Percentiles rank a stretch among this genome's conserved stretches.
phyloP scores from a whole-genome alignment of 2,113 vertebrate genomes.

The Dicentrarchus labrax region DNA sequence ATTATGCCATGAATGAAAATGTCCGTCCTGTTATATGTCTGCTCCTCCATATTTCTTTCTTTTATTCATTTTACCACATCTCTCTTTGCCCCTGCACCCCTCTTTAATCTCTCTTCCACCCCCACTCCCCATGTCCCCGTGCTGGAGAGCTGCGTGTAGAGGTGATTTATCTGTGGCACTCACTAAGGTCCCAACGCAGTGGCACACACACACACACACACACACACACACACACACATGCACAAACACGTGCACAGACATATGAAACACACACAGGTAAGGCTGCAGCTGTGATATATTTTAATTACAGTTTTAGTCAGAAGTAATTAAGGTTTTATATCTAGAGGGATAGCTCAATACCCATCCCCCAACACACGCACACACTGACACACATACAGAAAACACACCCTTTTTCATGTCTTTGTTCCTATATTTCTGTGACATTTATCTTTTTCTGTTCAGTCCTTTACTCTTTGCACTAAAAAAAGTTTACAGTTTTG shows the following conservation, averaged over 20 bases:
- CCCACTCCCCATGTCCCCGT: constrained; percentile 70
- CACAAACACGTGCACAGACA: constrained; percentile 74
- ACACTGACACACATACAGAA: constrained; percentile 15
- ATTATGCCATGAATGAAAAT: constrained; percentile 18
- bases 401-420: constrained; percentile 10
- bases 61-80: constrained; percentile 44
- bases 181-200: constrained; percentile 83
- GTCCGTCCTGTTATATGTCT: constrained; percentile 24
- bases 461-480: no score
- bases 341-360: constrained; percentile 82
- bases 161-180: constrained; percentile 91
- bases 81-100: constrained; percentile 36
- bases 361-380: constrained; percentile 43
- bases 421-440: not conserved
- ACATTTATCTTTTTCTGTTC: not conserved
- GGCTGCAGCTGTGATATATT: constrained; percentile 91
- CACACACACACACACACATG: constrained; percentile 79
- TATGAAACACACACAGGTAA: constrained; percentile 85
- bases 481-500: not conserved
- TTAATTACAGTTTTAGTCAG: constrained; percentile 97
- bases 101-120: constrained; percentile 67
- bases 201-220: constrained; percentile 38
- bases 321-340: constrained; percentile 94
- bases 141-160: constrained; percentile 78
- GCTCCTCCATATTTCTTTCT: constrained; percentile 42